Evolutionary conservation across 1,140 invertebrate genomes (phyloP).

Genomic region (Telenomus remus): DNA sequence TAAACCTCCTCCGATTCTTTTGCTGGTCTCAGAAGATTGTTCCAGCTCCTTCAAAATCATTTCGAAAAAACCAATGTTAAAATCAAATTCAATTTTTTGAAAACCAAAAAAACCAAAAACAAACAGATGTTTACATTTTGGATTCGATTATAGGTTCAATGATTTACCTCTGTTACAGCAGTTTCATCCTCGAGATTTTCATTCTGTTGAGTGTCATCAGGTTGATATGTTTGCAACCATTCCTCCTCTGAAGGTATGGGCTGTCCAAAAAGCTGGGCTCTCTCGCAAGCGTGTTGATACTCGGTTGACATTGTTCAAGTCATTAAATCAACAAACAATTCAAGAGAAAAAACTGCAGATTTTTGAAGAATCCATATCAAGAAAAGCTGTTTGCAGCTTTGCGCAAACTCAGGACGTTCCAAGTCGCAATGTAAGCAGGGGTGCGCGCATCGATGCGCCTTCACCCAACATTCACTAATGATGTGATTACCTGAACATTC

Average conservation of each 20-base stretch:
- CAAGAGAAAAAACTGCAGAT: conserved; percentile 34
- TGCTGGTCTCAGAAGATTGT: conserved; percentile 82
- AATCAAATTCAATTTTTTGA: not conserved
- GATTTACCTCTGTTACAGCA: conserved; percentile 64
- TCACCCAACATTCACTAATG: too few relatives aligned
- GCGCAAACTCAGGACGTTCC: conserved; percentile 45
- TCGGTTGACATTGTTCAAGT: conserved; percentile 57
- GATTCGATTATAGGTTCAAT: not conserved
- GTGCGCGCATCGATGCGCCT: too few relatives aligned
- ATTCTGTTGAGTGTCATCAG: conserved; percentile 20
- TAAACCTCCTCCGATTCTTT: conserved; percentile 84
- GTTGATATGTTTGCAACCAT: conserved; percentile 75
- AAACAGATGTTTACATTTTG: not conserved
- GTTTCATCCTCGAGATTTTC: conserved; percentile 50
- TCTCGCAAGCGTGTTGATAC: conserved; percentile 83
- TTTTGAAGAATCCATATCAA: conserved; percentile 51
- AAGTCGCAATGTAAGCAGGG: too few relatives aligned
- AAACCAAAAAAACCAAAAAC: not conserved
- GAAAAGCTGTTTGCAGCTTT: conserved; percentile 18
- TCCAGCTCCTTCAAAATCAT: conserved; percentile 79
- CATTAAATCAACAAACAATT: conserved; percentile 10
- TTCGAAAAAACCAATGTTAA: not conserved
- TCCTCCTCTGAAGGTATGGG: conserved; percentile 80
- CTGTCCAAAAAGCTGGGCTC: conserved; percentile 83
- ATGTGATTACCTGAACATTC: too few relatives aligned